A percentile compares a stretch with the other conserved stretches of the same genome.
Conservation (phyloP, 2,888 invertebrate species). For the Andrena hattorfiana region DNA sequence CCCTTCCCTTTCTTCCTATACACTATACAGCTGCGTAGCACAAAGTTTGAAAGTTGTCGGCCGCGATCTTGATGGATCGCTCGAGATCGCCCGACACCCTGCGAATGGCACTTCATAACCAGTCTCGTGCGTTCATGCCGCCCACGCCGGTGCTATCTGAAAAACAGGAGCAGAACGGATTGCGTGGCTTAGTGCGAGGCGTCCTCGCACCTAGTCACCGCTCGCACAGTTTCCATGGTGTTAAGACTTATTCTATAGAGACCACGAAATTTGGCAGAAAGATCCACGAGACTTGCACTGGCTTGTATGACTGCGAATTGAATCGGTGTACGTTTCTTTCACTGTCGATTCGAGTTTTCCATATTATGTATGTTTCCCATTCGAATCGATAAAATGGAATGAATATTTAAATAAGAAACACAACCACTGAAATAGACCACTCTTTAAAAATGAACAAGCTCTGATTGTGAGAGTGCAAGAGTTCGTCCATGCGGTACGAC, state of each 20-base stretch:
- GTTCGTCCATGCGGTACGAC: no score
- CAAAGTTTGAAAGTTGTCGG: slow-evolving; percentile 50
- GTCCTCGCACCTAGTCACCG: slow-evolving; percentile 58
- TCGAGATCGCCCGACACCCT: slow-evolving; percentile 70
- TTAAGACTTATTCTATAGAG: slow-evolving; percentile 19
- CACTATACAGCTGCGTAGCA: slow-evolving; percentile 58
- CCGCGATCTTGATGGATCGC: slow-evolving; percentile 59
- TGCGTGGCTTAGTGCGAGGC: slow-evolving; percentile 66
- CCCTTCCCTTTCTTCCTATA: slow-evolving; percentile 26
- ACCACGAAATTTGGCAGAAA: slow-evolving; percentile 26
- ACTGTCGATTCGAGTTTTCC: not conserved
- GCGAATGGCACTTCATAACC: slow-evolving; percentile 74
- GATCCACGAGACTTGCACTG: slow-evolving; percentile 42
- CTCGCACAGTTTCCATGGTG: slow-evolving; percentile 76
- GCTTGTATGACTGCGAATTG: slow-evolving; percentile 20
- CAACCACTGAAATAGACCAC: no score
- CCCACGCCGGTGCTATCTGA: slow-evolving; percentile 76
- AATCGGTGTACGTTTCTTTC: not conserved
- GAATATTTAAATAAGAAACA: no score
- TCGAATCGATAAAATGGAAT: not conserved
- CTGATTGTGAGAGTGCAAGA: no score
- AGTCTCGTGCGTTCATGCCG: slow-evolving; percentile 76
- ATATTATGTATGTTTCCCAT: no score
- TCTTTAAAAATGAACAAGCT: no score
- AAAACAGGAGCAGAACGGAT: slow-evolving; percentile 73